Evolutionary conservation across 2,113 vertebrate genomes (phyloP), one percentile per base, ranked within the genome.

Genomic region (Blennius ocellaris): DNA sequence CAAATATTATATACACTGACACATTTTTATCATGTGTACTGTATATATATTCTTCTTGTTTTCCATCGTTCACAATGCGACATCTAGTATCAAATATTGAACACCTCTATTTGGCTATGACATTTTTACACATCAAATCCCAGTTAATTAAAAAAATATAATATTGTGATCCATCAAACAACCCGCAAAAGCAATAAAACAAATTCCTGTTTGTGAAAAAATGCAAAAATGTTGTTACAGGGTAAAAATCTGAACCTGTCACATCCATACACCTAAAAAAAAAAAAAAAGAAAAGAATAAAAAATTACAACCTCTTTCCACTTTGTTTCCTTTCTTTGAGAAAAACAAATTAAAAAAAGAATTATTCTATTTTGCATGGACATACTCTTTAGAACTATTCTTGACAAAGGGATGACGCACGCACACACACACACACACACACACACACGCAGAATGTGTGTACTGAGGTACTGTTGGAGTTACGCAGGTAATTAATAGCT

Each of bases 321-420:
- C 73, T 52, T 12, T 59, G 55, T 77, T 80, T 65, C 64, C 65
- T 86, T 86, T 82, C 67, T 80, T 12, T n/a, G 86, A 89, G 89
- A 89, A 76, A 92, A 88, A 91, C 44, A 91, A 58, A 74, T 86
- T 86, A 89, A 90, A 89, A 76, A 92, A 88, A 91, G 49, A 91
- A 58, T 17, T 77, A 56, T 78, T 68, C 43, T 82, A 12, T 30
- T 30, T 30, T 30, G 21, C 4, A 30, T 30, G 21, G 21, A 30
- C 21, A 30, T 4, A 30, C 21, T 30, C 21, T 30, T 30, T 30
- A 30, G n/a, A n/a, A 30, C 21, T 30, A 30, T 4, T 2, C 21
- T 30, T 30, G 4, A 30, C 21, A 30, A 30, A 30, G 21, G 21
- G 21, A 30, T 4, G n/a, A n/a, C 21, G 21, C 21, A 30, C 21